Base-by-base conservation (phyloP, 2,797 vertebrate genomes). In the Sebastes elongatus region DNA sequence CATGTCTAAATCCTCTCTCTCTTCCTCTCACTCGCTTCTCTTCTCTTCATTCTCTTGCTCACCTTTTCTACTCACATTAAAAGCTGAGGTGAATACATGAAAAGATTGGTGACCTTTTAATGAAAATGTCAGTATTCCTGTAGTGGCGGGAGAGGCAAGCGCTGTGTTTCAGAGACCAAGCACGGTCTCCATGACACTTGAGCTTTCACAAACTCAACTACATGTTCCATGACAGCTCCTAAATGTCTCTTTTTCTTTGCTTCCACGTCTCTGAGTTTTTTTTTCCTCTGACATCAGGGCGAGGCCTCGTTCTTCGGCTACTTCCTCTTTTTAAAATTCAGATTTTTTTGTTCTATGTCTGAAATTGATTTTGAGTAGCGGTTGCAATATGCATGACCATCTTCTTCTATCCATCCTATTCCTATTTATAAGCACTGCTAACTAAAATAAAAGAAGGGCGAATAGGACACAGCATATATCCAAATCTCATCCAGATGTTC, bases 21-120 rank as follows among this genome's bases (percentile, higher is more conserved):
- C 88, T 93, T 90, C 90, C 91, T 92, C 95, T 95, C 76, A 67
- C 76, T 77, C 53, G 23, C 62, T 46, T 74, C 78, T 91, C 93
- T 71, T 91, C 93, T 92, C 96, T 93, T 94, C 94, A 95, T 95
- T 96, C 95, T 94, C 83, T 62, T 77, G 92, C 89, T 94, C 95
- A 95, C 95, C 95, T 95, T 49, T 94, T 96, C 94, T 90, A 94
- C 96, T 96, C 95, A 96, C 94, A 96, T 95, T 96, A 95, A 96
- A 96, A 96, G 96, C 94, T 95, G 84, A 87, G 91, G 82, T 94
- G 96, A 94, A 95, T 93, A 95, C 94, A 94, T 95, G 93, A 95
- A 94, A 94, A 95, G 94, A 94, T 90, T 82, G 86, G 84, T 96
- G 95, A 96, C 96, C 95, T 96, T 96, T 96, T 94, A 94, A 95